Evolutionary conservation across 2,888 invertebrate species (phyloP).

Genomic region (Tetheella fluctuosa): DNA sequence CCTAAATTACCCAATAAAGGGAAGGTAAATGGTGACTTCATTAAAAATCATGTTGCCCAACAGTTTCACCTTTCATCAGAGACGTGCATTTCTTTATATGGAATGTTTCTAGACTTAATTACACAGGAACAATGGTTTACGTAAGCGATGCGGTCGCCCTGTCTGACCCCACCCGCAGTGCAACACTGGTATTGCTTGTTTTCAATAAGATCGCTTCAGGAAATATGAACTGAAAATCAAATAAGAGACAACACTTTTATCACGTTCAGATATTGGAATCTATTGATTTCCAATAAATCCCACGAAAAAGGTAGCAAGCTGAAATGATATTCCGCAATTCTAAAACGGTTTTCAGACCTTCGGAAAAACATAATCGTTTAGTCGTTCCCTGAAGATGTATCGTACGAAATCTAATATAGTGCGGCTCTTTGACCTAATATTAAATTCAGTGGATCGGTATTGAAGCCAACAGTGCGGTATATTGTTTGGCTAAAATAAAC

Average conservation of each 20-base stretch:
- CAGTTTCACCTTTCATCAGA: constrained; percentile 25
- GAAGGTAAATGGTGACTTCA: constrained; percentile 29
- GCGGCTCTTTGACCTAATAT: constrained; percentile 4
- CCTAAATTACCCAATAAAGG: constrained; percentile 9
- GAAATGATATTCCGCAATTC: background rate
- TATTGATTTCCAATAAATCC: background rate
- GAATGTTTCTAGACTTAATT: constrained; percentile 47
- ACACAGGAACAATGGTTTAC: constrained; percentile 52
- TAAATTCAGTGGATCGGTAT: background rate
- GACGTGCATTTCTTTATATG: constrained; percentile 52
- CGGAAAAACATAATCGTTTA: no score
- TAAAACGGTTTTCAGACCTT: background rate
- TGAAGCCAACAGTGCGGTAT: background rate
- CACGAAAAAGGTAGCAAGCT: background rate
- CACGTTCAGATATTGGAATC: no score
- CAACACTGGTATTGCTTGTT: constrained; percentile 3
- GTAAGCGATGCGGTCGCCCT: constrained; percentile 42
- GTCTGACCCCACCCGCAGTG: constrained; percentile 35
- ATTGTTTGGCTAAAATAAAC: background rate
- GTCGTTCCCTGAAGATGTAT: constrained; percentile 1
- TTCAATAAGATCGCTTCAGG: background rate
- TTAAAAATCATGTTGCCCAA: constrained; percentile 25
- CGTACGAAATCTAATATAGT: background rate
- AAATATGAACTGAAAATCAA: background rate
- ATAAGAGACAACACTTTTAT: no score